Percentiles rank a stretch among this genome's conserved stretches.
Evolutionary conservation across 1,140 invertebrate genomes (phyloP).

Genomic region (Epicauta chinensis): DNA sequence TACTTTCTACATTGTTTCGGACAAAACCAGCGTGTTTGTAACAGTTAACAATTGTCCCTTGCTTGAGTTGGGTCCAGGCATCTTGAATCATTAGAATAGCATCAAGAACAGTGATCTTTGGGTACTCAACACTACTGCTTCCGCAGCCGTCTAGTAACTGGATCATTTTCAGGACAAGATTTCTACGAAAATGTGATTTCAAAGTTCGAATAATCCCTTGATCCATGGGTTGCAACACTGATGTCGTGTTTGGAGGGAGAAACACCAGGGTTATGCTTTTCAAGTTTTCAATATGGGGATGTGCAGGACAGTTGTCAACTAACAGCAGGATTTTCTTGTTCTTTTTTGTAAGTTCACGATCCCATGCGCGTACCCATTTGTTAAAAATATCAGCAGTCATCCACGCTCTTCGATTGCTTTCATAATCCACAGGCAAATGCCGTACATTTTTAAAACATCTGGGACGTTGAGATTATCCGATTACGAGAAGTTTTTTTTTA

Average conservation of each 20-base stretch:
- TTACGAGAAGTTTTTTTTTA: constrained; percentile 43
- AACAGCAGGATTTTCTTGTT: too few species aligned
- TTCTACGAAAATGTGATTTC: constrained; percentile 12
- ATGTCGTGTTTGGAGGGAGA: too few species aligned
- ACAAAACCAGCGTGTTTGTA: constrained; percentile 26
- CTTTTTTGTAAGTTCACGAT: constrained; percentile 11
- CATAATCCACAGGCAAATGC: constrained; percentile 22
- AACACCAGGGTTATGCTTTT: too few species aligned
- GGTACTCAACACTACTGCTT: too few species aligned
- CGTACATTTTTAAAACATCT: constrained; percentile 42
- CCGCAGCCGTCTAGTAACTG: neutral
- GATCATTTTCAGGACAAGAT: neutral
- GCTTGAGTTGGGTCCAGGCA: constrained; percentile 29
- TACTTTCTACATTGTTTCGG: constrained; percentile 22
- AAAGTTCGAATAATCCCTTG: constrained; percentile 17
- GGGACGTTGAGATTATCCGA: constrained; percentile 35
- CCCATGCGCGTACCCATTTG: constrained; percentile 10
- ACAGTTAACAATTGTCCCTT: constrained; percentile 28
- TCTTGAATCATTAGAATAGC: constrained; percentile 33
- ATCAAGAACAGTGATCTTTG: constrained; percentile 26
- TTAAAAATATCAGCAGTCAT: constrained; percentile 21
- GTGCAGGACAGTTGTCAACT: too few species aligned
- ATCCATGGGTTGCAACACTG: too few species aligned
- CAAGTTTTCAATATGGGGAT: too few species aligned
- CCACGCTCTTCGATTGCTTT: constrained; percentile 17